Evolutionary conservation across 1,140 invertebrate species (phyloP).

Genomic region (Steinernema khuongi): DNA sequence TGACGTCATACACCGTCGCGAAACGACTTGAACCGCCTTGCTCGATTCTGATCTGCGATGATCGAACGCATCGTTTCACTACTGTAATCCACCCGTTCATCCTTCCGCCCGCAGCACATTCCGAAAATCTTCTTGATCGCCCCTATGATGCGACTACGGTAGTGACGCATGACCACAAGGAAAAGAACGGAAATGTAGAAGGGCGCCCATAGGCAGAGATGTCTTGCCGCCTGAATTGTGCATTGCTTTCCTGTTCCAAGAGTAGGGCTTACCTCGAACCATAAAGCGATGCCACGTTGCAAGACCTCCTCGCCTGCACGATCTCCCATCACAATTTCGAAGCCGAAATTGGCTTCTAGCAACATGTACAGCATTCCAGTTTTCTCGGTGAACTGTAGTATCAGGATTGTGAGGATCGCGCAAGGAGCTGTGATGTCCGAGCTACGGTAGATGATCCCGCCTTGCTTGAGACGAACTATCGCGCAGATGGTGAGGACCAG

Average conservation of each 20-base stretch:
- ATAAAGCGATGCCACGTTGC: background rate
- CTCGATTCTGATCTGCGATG: background rate
- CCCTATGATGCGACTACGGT: background rate
- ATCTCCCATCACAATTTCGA: background rate
- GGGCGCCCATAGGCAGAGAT: background rate
- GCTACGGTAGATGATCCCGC: background rate
- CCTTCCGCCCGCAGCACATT: background rate
- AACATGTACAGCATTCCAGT: constrained; percentile 3
- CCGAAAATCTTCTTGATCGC: background rate
- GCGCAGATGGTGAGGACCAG: constrained; percentile 5
- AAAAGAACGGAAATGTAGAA: background rate
- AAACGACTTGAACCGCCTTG: background rate
- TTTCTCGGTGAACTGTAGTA: background rate
- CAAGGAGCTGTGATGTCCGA: background rate
- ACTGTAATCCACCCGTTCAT: background rate
- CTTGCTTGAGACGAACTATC: background rate
- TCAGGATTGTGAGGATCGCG: background rate
- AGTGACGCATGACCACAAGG: background rate
- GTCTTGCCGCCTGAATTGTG: background rate
- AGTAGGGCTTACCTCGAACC: background rate
- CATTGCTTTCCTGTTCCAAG: background rate
- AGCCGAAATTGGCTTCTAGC: background rate
- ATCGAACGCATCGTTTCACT: background rate
- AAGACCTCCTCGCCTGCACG: background rate
- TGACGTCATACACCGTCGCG: background rate